Percentiles rank a stretch among this genome's conserved stretches.
phyloP scores from a whole-genome alignment of 2,888 invertebrate species.

The Drosophila testacea region DNA sequence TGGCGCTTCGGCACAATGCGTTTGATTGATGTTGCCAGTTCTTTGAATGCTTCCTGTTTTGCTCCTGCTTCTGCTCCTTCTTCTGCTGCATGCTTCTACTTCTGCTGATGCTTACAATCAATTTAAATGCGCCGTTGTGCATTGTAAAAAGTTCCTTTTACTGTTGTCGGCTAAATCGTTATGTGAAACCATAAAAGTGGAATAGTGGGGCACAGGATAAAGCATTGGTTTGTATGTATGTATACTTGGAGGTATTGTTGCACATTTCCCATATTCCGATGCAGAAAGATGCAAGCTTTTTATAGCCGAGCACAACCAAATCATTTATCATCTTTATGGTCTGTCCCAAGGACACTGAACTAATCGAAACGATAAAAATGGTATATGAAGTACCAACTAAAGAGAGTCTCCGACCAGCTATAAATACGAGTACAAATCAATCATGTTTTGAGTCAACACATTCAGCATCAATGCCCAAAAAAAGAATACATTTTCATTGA shows the following conservation, averaged over 20 bases:
- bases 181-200: conserved; percentile 69
- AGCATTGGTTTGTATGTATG: conserved; percentile 19
- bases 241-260: conserved; percentile 30
- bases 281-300: conserved; percentile 65
- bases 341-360: conserved; percentile 48
- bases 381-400: too few species aligned
- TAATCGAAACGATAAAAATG: conserved; percentile 68
- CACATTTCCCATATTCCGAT: conserved; percentile 38
- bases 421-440: conserved; percentile 68
- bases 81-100: background rate
- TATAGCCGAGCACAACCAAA: conserved; percentile 23
- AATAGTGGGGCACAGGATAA: conserved; percentile 63
- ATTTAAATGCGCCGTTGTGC: conserved; percentile 77
- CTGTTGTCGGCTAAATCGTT: conserved; percentile 66
- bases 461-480: conserved; percentile 10
- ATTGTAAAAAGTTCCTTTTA: conserved; percentile 70
- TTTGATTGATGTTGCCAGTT: conserved; percentile 70
- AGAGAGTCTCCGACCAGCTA: conserved; percentile 37
- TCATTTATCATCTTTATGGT: conserved; percentile 64
- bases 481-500: conserved; percentile 6
- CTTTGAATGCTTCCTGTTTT: conserved; percentile 62
- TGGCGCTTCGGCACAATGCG: conserved; percentile 60
- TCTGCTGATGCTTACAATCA: conserved; percentile 68
- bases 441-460: conserved; percentile 47
- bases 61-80: conserved; percentile 1